Evolutionary conservation across 2,113 vertebrate species (phyloP).

Genomic region (Cromileptes altivelis): DNA sequence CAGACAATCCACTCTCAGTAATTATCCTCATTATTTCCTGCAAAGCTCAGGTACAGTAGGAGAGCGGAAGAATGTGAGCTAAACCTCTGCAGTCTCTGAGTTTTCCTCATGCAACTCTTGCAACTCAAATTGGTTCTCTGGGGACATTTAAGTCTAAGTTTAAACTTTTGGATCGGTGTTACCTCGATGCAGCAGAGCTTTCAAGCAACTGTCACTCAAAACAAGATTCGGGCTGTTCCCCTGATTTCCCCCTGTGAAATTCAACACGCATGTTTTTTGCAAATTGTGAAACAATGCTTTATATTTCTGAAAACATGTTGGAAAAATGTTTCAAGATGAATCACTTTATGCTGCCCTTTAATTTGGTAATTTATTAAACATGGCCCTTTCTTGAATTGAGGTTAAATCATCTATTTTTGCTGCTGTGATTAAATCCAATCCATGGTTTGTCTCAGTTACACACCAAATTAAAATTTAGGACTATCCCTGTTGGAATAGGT

Average conservation of each 20-base stretch:
- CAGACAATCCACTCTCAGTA: not conserved
- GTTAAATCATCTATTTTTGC: not conserved
- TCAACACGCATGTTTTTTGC: not conserved
- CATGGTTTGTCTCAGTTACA: not conserved
- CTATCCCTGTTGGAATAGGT: not conserved
- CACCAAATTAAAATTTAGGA: not conserved
- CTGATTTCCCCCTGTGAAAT: slow-evolving; percentile 5
- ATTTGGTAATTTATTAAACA: not conserved
- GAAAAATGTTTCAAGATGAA: not conserved
- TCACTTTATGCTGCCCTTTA: not conserved
- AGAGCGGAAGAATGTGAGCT: not conserved
- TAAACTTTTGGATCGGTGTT: slow-evolving; percentile 53
- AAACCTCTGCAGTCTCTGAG: not conserved
- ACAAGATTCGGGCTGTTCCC: slow-evolving; percentile 20
- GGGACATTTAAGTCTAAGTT: slow-evolving; percentile 57
- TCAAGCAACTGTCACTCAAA: slow-evolving; percentile 49
- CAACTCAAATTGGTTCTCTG: slow-evolving; percentile 65
- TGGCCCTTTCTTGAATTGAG: not conserved
- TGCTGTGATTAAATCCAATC: not conserved
- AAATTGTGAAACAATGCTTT: not conserved
- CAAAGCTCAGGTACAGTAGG: slow-evolving; percentile 24
- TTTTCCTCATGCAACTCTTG: slow-evolving; percentile 36
- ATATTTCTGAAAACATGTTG: not conserved
- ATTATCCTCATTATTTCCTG: slow-evolving; percentile 22
- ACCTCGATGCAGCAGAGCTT: slow-evolving; percentile 10